Conservation (phyloP, 2,113 vertebrate genomes). For the Perca schrenkii region DNA sequence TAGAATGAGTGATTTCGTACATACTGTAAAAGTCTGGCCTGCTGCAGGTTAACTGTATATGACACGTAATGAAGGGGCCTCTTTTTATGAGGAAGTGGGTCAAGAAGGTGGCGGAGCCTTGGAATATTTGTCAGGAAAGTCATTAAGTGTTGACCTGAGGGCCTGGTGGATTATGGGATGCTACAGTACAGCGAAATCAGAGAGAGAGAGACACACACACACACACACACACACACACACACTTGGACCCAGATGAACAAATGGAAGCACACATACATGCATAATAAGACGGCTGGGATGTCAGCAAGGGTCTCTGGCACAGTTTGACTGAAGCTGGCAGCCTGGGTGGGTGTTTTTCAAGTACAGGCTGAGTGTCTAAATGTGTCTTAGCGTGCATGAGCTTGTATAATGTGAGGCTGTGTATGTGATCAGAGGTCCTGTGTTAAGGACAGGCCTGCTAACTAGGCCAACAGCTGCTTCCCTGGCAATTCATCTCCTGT, state of each 20-base stretch:
- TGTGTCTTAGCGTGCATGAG: background rate
- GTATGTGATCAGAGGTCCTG: slow-evolving; percentile 61
- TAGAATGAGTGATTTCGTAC: background rate
- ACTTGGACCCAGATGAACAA: background rate
- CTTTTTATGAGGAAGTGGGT: slow-evolving; percentile 21
- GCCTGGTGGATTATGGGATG: slow-evolving; percentile 48
- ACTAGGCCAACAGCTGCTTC: slow-evolving; percentile 80
- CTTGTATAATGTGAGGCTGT: slow-evolving; percentile 23
- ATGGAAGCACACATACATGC: background rate
- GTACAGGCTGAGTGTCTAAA: slow-evolving; percentile 8
- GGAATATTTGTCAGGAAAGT: slow-evolving; percentile 35
- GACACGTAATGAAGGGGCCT: background rate
- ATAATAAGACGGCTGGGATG: background rate
- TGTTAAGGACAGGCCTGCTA: slow-evolving; percentile 62
- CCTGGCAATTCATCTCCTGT: slow-evolving; percentile 61
- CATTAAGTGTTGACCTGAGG: slow-evolving; percentile 44
- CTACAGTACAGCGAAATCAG: background rate
- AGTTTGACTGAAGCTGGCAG: slow-evolving; percentile 25
- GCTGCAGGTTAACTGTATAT: slow-evolving; percentile 3
- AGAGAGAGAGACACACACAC: background rate
- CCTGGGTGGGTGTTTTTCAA: slow-evolving; percentile 11
- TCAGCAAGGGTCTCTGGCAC: slow-evolving; percentile 25
- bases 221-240: background rate
- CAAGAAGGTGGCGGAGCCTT: slow-evolving; percentile 15
- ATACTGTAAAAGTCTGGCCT: background rate